Conservation (phyloP, 2,888 invertebrate genomes). For the Barypeithes pellucidus region DNA sequence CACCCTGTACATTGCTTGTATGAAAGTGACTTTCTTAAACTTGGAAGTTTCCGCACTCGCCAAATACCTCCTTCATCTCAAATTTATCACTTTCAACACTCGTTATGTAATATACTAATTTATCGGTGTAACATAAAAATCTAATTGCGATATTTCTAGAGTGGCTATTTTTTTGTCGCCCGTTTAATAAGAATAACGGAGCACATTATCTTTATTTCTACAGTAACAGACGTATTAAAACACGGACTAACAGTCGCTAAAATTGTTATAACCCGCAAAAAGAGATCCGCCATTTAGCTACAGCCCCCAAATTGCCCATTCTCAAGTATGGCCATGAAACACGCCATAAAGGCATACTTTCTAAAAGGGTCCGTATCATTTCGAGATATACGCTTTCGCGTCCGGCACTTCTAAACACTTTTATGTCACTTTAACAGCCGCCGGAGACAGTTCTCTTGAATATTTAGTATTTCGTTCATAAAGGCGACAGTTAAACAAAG, state of each 20-base stretch:
- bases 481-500: background rate
- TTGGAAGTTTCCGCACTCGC: no score
- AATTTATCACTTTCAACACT: no score
- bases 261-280: background rate
- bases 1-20: no score
- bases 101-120: no score
- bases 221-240: background rate
- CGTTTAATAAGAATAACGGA: background rate
- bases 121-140: no score
- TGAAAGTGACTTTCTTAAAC: no score
- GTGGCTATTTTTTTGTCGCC: background rate
- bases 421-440: slow-evolving; percentile 30
- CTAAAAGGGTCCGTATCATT: slow-evolving; percentile 13
- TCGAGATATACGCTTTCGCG: slow-evolving; percentile 34
- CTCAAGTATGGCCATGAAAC: slow-evolving; percentile 5
- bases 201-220: background rate
- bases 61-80: no score
- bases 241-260: background rate
- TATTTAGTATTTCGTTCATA: slow-evolving; percentile 16
- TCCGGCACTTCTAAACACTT: slow-evolving; percentile 32
- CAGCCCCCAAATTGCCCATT: background rate
- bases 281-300: background rate
- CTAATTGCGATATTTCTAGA: no score
- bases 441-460: slow-evolving; percentile 15
- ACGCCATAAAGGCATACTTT: slow-evolving; percentile 14